Evolutionary conservation across 2,113 vertebrate species (phyloP), one percentile per base, ranked within the genome.

Genomic region (Pachycephala philippinensis): DNA sequence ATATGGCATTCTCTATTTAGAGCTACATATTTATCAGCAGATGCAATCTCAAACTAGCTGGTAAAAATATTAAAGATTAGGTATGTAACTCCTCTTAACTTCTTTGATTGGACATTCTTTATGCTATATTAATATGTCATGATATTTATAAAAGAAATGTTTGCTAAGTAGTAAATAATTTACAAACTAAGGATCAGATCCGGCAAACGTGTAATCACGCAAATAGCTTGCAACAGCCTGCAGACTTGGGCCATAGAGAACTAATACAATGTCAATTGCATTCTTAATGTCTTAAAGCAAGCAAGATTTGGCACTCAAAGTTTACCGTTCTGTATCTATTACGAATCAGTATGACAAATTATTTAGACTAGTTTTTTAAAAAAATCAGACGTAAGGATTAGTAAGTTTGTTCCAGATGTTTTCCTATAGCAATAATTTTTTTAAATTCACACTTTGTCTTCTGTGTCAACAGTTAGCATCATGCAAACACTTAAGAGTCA

Each of bases 401-500:
- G 3, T 35, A 83, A 49, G 7, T 40, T 84, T 78, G 40, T 77
- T 49, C 37, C 50, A 68, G 80, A 71, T 71, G 64, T 90, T 90
- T 84, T 75, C 27, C 47, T 77, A 31, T 3, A 5, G 8, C 23
- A 93, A 81, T 13, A 10, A 3, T 11, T 15, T 33, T 52, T 28
- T 54, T 60, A 0, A 74, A 81, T 93, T 72, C 39, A 80, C 35
- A 74, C 42, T 72, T 88, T 91, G 45, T 68, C 80, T 89, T 88
- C 88, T 82, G 76, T 72, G 77, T 84, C 76, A 95, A 92, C 88
- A 96, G 74, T 94, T 91, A 96, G 88, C 85, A 97, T 96, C 96
- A 98, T 97, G 97, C 93, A 96, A 97, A 97, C 93, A 96, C 95
- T 97, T 87, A 97, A 97, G 97, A 97, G 94, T 96, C 97, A 98